Conservation (phyloP, 2,888 invertebrate species). For the Cataglyphis albicans region DNA sequence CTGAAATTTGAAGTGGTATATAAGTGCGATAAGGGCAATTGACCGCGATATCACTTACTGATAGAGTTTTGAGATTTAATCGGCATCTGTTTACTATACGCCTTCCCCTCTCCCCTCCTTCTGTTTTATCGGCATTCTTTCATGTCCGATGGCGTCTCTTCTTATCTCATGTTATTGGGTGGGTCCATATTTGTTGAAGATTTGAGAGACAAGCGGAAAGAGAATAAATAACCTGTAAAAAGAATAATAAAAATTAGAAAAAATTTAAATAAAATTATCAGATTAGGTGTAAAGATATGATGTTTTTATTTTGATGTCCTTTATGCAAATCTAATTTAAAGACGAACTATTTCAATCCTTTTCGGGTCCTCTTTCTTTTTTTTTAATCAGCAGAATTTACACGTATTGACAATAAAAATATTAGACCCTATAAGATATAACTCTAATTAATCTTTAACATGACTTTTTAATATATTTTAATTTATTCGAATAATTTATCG, state of each 20-base stretch:
- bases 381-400: background rate
- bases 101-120: too few species aligned
- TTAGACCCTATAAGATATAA: background rate
- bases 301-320: background rate
- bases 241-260: background rate
- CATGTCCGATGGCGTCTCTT: background rate
- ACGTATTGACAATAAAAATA: background rate
- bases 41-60: background rate
- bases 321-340: background rate
- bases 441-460: background rate
- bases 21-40: background rate
- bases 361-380: background rate
- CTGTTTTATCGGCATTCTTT: constrained; percentile 5
- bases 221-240: too few species aligned
- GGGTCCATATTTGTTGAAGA: background rate
- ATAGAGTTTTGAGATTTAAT: background rate
- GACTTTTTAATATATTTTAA: background rate
- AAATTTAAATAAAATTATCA: background rate
- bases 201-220: background rate
- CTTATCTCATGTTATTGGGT: constrained; percentile 29
- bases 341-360: background rate
- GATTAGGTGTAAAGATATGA: background rate
- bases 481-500: background rate
- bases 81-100: constrained; percentile 23
- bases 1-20: background rate